phyloP scores from a whole-genome alignment of 2,113 vertebrate species.

The Plotosus lineatus region DNA sequence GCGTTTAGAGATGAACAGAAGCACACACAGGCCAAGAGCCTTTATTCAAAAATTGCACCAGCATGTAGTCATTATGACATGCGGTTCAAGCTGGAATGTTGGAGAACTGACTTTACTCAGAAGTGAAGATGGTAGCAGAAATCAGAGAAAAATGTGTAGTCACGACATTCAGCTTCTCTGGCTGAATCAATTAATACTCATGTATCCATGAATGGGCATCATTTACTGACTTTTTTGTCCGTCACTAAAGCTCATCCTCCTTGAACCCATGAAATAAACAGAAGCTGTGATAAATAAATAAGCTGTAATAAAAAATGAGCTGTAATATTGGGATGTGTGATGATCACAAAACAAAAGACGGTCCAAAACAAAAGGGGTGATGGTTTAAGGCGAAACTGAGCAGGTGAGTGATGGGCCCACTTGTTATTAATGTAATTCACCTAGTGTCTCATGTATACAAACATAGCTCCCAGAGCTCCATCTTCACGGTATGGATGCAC shows the following conservation, averaged over 20 bases:
- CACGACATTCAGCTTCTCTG: background rate
- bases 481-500: conserved; percentile 59
- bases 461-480: conserved; percentile 28
- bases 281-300: background rate
- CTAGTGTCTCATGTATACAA: conserved; percentile 49
- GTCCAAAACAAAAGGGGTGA: conserved; percentile 55
- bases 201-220: background rate
- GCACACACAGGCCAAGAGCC: background rate
- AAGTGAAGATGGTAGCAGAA: background rate
- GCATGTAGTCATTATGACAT: background rate
- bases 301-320: background rate
- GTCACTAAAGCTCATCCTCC: background rate
- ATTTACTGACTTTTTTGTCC: background rate
- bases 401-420: conserved; percentile 57
- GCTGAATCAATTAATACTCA: background rate
- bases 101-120: background rate
- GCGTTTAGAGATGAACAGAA: conserved; percentile 26
- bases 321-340: background rate
- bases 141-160: background rate
- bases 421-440: conserved; percentile 68
- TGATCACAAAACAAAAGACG: background rate
- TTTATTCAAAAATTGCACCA: background rate
- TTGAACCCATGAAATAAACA: background rate
- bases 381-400: conserved; percentile 62
- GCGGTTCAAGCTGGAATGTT: background rate